Percentiles rank a stretch among this genome's conserved stretches.
phyloP scores from a whole-genome alignment of 2,113 vertebrate species.

The Sterrhoptilus dennistouni region DNA sequence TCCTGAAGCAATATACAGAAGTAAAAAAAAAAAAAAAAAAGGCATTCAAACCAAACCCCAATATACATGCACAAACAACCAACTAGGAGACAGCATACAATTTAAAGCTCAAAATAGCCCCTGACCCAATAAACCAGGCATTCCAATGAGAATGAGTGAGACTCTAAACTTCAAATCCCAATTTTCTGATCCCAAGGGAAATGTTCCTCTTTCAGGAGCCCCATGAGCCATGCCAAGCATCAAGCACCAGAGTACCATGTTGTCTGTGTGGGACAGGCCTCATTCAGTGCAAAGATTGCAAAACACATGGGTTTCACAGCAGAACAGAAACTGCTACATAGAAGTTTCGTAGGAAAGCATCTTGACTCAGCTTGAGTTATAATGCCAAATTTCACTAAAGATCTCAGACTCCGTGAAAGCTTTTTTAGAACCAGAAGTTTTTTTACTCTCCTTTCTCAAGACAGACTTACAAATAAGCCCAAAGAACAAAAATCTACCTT shows the following conservation, averaged over 20 bases:
- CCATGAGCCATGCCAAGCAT: not conserved
- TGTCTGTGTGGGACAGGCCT: not conserved
- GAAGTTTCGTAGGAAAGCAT: not conserved
- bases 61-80: not conserved
- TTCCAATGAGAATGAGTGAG: not conserved
- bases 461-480: not conserved
- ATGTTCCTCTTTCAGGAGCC: not conserved
- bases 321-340: rapidly evolving
- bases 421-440: not conserved
- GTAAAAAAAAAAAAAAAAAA: not conserved
- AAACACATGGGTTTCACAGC: not conserved
- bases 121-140: not conserved
- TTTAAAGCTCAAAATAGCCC: not conserved
- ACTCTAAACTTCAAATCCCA: not conserved
- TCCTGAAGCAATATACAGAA: not conserved
- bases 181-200: not conserved
- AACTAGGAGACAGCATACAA: not conserved
- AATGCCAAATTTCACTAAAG: not conserved
- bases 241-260: not conserved
- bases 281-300: not conserved
- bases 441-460: not conserved
- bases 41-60: not conserved
- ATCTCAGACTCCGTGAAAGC: not conserved
- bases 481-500: not conserved
- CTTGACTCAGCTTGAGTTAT: not conserved